A percentile compares a stretch with the other conserved stretches of the same genome.
These are phyloP conservation scores for Actinernus sp. DNA, from an alignment of 92 coral and sea anemone species.

Conservation along the genomic window DNA sequence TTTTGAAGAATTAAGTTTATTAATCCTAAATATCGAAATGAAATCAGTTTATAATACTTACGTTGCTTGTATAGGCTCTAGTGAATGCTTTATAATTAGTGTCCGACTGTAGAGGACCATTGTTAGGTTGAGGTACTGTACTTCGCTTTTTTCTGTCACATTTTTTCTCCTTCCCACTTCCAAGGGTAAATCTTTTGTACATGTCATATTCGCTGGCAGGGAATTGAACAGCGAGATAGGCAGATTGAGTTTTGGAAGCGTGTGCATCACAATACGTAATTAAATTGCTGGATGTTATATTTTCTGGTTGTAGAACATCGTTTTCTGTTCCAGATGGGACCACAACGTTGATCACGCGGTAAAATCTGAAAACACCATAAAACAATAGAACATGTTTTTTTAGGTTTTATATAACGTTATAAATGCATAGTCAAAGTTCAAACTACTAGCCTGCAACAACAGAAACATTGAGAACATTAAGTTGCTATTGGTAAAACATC, in stretches of 20 bases:
- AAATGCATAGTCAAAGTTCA: too few relatives aligned
- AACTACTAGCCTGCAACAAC: too few relatives aligned
- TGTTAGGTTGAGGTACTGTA: conserved; percentile 6
- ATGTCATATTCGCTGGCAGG: conserved; percentile 24
- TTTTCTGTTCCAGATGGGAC: neutral
- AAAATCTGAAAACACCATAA: neutral
- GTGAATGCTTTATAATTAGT: conserved; percentile 42
- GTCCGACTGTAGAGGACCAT: conserved; percentile 52
- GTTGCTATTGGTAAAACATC: too few relatives aligned
- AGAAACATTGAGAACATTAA: too few relatives aligned
- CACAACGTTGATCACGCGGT: neutral
- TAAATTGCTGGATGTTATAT: conserved; percentile 5
- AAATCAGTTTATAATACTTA: too few relatives aligned
- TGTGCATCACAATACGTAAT: conserved; percentile 47
- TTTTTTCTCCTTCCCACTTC: conserved; percentile 24
- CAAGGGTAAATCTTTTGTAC: conserved; percentile 51
- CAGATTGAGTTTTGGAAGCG: conserved; percentile 12
- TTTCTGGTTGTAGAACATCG: neutral
- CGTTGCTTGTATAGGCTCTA: conserved; percentile 63
- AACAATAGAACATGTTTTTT: too few relatives aligned
- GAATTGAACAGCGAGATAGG: conserved; percentile 69
- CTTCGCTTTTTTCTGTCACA: neutral
- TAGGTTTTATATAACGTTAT: too few relatives aligned
- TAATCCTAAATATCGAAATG: too few relatives aligned
- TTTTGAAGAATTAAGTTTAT: too few relatives aligned